Base-by-base conservation (phyloP, 2,113 vertebrate species). In the Crotalus helleri region DNA sequence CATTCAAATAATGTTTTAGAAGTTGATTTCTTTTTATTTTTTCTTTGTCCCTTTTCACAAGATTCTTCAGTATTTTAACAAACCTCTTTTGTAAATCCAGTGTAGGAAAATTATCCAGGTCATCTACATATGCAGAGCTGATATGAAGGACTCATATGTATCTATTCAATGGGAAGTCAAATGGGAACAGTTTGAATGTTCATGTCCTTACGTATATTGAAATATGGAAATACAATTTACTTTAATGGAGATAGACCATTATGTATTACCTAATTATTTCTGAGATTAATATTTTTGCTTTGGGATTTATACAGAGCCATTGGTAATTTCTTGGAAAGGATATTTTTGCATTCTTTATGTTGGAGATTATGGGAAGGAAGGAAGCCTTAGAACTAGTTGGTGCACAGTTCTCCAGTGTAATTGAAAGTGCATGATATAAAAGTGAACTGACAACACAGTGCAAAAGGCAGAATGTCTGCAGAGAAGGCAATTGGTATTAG, bases 351-450 rank as follows among this genome's bases (percentile, higher is more conserved):
- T 90, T 94, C 87, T 59, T n/a, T 57, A 51, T 87, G 44, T 51
- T 87, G 46, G 54, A 91, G 2, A 51, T 5, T 93, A 1, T 57
- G n/a, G 15, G 19, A 90, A 29, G 91, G 55, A 90, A 29, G 88
- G 81, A 94, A 10, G 61, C 39, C 90, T 59, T 26, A 61, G 69
- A 53, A 39, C 87, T 93, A 85, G 57, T 90, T 94, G 88, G 55
- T 54, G 1, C 87, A 21, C 1, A 81, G 29, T 53, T 93, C 26
- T 92, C 2, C 93, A 89, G 90, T 15, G 21, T 91, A 64, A 92
- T 94, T 39, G 94, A 58, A 96, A 94, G 59, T 94, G 26, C 61
- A 74, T 94, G 93, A 90, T 88, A 94, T 93, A 51, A 94, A 94
- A 90, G 90, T 1, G 7, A 92, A 13, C 92, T 21, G 87, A 92